Percentiles rank a stretch among this genome's conserved stretches.
Evolutionary conservation across 2,797 vertebrate genomes (phyloP).

Genomic region (Darevskia mixta): DNA sequence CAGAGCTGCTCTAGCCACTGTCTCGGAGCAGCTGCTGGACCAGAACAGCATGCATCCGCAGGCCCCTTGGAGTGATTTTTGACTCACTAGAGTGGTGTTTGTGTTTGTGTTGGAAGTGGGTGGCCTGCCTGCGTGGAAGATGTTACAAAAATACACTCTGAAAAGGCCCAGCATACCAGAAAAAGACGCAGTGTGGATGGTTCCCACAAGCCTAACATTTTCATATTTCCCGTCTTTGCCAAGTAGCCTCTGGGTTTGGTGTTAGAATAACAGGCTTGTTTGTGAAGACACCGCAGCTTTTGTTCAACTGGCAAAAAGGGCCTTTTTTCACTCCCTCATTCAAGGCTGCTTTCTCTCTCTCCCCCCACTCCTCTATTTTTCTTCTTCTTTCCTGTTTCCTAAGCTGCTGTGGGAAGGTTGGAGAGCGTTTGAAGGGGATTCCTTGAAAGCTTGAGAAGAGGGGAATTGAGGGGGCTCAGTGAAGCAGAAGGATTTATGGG

Average conservation of each 20-base stretch:
- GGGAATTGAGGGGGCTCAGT: background rate
- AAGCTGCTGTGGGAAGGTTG: slow-evolving; percentile 63
- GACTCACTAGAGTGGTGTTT: background rate
- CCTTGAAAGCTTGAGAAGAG: background rate
- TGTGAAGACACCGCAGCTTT: slow-evolving; percentile 76
- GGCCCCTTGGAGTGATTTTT: background rate
- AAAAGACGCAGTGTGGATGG: slow-evolving; percentile 56
- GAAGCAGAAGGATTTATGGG: background rate
- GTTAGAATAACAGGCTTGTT: slow-evolving; percentile 77
- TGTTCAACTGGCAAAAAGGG: slow-evolving; percentile 74
- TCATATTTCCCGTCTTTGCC: slow-evolving; percentile 72
- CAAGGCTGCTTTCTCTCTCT: slow-evolving; percentile 35
- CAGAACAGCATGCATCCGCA: too few species aligned
- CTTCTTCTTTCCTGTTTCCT: slow-evolving; percentile 47
- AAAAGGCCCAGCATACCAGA: background rate
- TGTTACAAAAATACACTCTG: slow-evolving; percentile 60
- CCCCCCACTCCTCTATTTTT: background rate
- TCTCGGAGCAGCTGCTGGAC: too few species aligned
- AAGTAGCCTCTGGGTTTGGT: slow-evolving; percentile 70
- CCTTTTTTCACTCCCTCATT: slow-evolving; percentile 55
- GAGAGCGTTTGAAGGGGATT: background rate
- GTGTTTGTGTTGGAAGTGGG: slow-evolving; percentile 67
- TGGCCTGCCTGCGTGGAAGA: slow-evolving; percentile 50
- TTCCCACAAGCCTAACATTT: slow-evolving; percentile 75
- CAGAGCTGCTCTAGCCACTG: too few species aligned